Base-by-base conservation (phyloP, 2,888 invertebrate genomes). In the Tiliacea citrago region DNA sequence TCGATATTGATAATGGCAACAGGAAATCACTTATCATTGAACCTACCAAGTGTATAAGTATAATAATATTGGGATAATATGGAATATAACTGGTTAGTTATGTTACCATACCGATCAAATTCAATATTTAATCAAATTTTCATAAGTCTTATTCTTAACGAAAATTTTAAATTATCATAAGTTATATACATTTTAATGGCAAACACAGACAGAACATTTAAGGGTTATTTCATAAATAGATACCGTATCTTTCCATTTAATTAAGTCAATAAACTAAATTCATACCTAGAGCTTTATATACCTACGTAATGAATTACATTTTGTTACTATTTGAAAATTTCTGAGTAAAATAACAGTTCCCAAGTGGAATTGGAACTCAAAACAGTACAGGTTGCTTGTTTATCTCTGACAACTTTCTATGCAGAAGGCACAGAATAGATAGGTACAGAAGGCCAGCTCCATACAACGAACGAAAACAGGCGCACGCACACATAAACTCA, bases 381-480 rank as follows among this genome's bases (percentile, higher is more conserved):
- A 85, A 77, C 57, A 63, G 51, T 67, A 29, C 42, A 55, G 65
- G 58, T 35, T 49, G 29, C 42, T 77, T 66, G 73, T 74, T 74
- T 82, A 77, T 77, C 51, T 68, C 57, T 69, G 73, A 75, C 35
- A 68, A 60, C 55, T 5, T 73, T 73, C 21, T 77, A 71, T 73
- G 55, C 55, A 72, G 65, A 68, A 72, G 78, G 83, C 8, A 45
- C 1, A 18, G 10, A 10, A n/a, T 16, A n/a, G 12, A 29, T 39
- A 13, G 0, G 3, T 16, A 4, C 42, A 73, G 42, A 29, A 73
- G 49, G 29, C 6, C 0, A 8, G 3, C 8, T 49, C 5, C 8
- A 13, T 21, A 13, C 0, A 39, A 18, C 39, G 6, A n/a, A n/a
- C n/a, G n/a, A n/a, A n/a, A n/a, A n/a, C 35, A 35, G 35, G 35